Evolutionary conservation across 2,888 invertebrate species (phyloP).

Genomic region (Odontothrips loti): DNA sequence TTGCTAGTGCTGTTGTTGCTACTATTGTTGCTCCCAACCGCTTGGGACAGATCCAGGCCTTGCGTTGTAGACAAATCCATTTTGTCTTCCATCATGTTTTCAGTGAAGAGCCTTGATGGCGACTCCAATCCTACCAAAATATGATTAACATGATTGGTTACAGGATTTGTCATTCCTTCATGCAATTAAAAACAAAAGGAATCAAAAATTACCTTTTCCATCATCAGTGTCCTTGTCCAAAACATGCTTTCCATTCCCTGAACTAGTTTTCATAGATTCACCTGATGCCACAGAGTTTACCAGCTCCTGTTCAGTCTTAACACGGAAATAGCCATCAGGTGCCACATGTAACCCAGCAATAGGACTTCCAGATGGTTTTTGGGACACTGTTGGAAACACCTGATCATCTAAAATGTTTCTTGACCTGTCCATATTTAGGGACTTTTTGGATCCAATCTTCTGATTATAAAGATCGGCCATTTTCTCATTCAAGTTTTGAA

Average conservation of each 20-base stretch:
- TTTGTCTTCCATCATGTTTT: conserved; percentile 18
- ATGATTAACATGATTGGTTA: not conserved
- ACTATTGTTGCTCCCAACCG: not conserved
- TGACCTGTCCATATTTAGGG: not conserved
- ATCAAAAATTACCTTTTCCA: not conserved
- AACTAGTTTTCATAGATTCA: not conserved
- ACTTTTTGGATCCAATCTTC: conserved; percentile 16
- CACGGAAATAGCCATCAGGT: not conserved
- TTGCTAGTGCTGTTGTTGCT: conserved; percentile 2
- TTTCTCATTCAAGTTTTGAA: not conserved
- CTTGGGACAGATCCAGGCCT: not conserved
- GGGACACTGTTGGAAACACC: not conserved
- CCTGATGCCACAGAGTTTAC: not conserved
- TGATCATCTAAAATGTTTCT: conserved; percentile 20
- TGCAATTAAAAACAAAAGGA: too few relatives aligned
- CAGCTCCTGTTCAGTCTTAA: conserved; percentile 24
- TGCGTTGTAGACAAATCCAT: not conserved
- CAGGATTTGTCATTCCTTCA: too few relatives aligned
- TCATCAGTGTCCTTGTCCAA: not conserved
- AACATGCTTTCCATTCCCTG: not conserved
- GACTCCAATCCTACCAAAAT: not conserved
- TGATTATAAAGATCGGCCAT: not conserved
- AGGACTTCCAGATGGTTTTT: not conserved
- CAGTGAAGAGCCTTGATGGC: not conserved
- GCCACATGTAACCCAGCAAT: conserved; percentile 9